These are phyloP conservation scores for Zapus hudsonius DNA, from an alignment of 2,113 vertebrate genomes.

Conservation along the genomic window DNA sequence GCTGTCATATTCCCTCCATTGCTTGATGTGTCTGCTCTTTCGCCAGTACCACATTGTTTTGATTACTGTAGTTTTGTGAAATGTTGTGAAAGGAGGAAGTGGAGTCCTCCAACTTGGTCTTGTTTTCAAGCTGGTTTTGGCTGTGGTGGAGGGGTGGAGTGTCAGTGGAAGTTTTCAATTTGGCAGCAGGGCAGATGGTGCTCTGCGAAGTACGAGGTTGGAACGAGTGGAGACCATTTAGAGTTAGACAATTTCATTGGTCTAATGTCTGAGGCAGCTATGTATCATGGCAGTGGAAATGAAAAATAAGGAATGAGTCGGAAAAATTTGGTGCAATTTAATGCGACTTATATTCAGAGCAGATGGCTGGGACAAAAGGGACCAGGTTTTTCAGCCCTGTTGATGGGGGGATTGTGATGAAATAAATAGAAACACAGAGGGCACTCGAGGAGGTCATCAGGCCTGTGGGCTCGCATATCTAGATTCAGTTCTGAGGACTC, in stretches of 20 bases:
- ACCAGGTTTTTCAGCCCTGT: not conserved
- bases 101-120: not conserved
- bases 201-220: not conserved
- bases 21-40: not conserved
- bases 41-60: not conserved
- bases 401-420: not conserved
- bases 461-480: not conserved
- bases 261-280: not conserved
- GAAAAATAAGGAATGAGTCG: not conserved
- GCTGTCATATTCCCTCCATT: not conserved
- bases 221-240: not conserved
- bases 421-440: not conserved
- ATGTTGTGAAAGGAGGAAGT: constrained; percentile 39
- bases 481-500: not conserved
- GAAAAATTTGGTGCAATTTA: not conserved
- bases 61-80: not conserved
- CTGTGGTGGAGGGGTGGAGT: not conserved
- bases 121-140: constrained; percentile 14
- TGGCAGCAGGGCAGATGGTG: not conserved
- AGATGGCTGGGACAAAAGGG: not conserved
- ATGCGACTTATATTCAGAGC: not conserved
- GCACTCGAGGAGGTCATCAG: not conserved
- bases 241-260: not conserved
- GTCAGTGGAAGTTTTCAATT: not conserved
- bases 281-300: not conserved